Conservation (phyloP, 2,888 invertebrate genomes). For the Caenorhabditis macrosperma region DNA sequence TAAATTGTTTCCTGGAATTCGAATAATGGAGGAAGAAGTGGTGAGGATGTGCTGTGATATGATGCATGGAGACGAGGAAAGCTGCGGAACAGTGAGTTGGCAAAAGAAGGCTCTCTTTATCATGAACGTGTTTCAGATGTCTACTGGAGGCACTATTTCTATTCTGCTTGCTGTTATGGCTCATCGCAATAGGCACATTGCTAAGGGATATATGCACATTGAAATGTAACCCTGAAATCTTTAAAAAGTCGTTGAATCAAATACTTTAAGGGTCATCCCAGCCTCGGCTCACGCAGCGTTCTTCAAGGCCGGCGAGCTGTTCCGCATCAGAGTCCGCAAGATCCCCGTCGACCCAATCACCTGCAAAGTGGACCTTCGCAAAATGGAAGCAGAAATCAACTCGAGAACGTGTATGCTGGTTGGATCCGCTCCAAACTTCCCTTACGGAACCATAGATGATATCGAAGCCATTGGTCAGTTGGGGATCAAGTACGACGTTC, state of each 20-base stretch:
- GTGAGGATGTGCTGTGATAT: conserved; percentile 89
- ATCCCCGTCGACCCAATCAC: conserved; percentile 86
- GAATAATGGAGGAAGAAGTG: conserved; percentile 95
- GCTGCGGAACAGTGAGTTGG: conserved; percentile 84
- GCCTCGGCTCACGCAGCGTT: conserved; percentile 94
- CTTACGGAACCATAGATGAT: conserved; percentile 96
- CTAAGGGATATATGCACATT: conserved; percentile 88
- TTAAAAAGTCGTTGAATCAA: too few species aligned
- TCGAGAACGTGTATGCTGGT: conserved; percentile 93
- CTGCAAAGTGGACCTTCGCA: conserved; percentile 84
- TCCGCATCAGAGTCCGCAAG: conserved; percentile 88
- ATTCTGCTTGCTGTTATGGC: conserved; percentile 97
- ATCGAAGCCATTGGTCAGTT: conserved; percentile 87
- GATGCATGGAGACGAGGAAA: conserved; percentile 88
- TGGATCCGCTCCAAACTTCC: conserved; percentile 95
- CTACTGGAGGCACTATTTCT: conserved; percentile 97
- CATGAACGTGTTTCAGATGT: conserved; percentile 85
- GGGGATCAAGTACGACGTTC: conserved; percentile 84
- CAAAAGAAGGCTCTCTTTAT: background rate
- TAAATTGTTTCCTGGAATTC: conserved; percentile 92
- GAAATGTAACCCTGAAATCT: conserved; percentile 89
- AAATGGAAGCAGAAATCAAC: conserved; percentile 89
- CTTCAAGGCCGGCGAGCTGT: conserved; percentile 87
- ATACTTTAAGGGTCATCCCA: conserved; percentile 85
- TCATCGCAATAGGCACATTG: conserved; percentile 88